Evolutionary conservation across 2,888 invertebrate species (phyloP).

Genomic region (Palloptera scutellata): DNA sequence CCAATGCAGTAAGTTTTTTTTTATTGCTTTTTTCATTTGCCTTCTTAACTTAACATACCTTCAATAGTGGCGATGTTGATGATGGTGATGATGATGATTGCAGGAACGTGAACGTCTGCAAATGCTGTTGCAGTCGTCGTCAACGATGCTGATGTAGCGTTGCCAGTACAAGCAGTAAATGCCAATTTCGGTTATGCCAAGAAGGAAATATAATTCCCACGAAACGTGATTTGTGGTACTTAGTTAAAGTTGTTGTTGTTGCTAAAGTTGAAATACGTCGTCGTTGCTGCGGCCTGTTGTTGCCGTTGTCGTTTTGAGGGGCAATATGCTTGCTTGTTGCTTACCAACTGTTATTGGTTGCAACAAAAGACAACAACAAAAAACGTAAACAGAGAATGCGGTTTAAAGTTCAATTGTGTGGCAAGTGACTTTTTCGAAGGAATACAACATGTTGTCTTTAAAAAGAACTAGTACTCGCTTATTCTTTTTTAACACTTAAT

Average conservation of each 20-base stretch:
- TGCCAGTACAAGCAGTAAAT: slow-evolving; percentile 17
- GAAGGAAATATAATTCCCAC: slow-evolving; percentile 36
- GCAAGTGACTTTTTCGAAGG: slow-evolving; percentile 44
- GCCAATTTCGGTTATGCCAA: slow-evolving; percentile 30
- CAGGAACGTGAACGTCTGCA: too few relatives aligned
- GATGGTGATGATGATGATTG: too few relatives aligned
- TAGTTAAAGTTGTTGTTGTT: slow-evolving; percentile 32
- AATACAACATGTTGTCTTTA: neutral
- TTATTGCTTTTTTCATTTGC: neutral
- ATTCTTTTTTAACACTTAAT: slow-evolving; percentile 9
- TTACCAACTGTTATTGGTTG: neutral
- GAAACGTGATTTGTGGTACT: slow-evolving; percentile 43
- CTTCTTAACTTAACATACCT: neutral
- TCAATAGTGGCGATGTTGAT: slow-evolving; percentile 1
- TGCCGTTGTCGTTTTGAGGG: slow-evolving; percentile 28
- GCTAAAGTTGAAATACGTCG: slow-evolving; percentile 11
- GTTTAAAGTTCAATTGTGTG: slow-evolving; percentile 56
- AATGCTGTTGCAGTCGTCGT: too few relatives aligned
- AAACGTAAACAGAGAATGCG: slow-evolving; percentile 45
- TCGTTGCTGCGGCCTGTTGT: slow-evolving; percentile 10
- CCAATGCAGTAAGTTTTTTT: neutral
- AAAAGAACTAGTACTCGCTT: neutral
- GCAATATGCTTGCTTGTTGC: slow-evolving; percentile 21
- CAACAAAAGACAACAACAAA: slow-evolving; percentile 10
- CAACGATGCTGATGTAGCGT: too few relatives aligned